Evolutionary conservation across 2,113 vertebrate species (phyloP).

Genomic region (Copsychus sechellarum): DNA sequence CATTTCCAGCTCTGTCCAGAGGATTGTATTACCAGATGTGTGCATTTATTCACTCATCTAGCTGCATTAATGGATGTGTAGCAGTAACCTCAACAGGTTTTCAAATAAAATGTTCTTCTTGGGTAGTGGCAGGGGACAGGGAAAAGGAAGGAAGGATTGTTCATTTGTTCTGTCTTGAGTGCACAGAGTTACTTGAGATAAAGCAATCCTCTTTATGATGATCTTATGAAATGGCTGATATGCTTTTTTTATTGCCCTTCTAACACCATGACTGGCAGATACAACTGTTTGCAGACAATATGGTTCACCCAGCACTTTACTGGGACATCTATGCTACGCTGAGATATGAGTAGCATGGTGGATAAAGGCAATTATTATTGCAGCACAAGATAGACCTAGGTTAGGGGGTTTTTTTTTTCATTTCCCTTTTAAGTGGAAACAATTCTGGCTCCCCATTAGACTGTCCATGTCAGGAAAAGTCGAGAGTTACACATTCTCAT

Average conservation of each 20-base stretch:
- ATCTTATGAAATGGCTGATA: background rate
- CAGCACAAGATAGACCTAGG: background rate
- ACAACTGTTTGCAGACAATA: background rate
- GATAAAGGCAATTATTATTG: constrained; percentile 16
- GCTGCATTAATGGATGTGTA: background rate
- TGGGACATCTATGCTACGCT: background rate
- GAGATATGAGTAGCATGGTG: background rate
- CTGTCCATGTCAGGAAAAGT: background rate
- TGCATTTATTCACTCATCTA: background rate
- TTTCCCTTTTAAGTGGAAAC: constrained; percentile 36
- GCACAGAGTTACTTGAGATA: background rate
- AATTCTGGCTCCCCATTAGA: background rate
- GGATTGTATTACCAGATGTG: constrained; percentile 22
- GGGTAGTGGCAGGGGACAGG: background rate
- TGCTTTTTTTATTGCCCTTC: background rate
- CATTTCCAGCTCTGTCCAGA: background rate
- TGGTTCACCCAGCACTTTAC: background rate
- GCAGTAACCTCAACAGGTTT: background rate
- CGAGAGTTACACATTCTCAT: background rate
- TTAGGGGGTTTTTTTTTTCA: background rate
- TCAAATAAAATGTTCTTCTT: background rate
- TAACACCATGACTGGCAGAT: background rate
- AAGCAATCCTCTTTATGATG: background rate
- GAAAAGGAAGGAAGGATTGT: background rate
- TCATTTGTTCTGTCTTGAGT: background rate